A percentile compares a stretch with the other conserved stretches of the same genome.
Evolutionary conservation across 1,140 invertebrate species (phyloP).

Genomic region (Eumaeus atala): DNA sequence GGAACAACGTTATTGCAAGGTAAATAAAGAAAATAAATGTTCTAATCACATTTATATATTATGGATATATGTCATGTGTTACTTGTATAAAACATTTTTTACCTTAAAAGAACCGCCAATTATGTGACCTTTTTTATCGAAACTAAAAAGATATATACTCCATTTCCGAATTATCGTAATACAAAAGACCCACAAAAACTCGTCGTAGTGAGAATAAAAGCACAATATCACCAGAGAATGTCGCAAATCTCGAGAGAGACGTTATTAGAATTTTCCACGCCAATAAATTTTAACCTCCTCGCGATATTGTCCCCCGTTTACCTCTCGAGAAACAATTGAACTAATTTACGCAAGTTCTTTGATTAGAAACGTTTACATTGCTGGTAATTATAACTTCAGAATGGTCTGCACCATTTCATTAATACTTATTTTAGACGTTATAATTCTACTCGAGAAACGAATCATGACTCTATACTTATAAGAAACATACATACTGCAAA

Average conservation of each 20-base stretch:
- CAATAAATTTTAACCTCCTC: slow-evolving; percentile 6
- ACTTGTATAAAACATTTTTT: no score
- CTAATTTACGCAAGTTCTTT: slow-evolving; percentile 31
- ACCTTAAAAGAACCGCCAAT: no score
- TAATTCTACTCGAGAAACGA: no score
- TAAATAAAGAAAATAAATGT: slow-evolving; percentile 22
- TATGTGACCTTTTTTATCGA: no score
- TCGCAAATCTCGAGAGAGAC: slow-evolving; percentile 2
- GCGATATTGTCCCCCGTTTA: slow-evolving; percentile 16
- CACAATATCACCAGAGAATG: slow-evolving; percentile 1
- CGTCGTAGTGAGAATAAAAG: slow-evolving; percentile 2
- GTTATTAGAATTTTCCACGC: slow-evolving; percentile 7
- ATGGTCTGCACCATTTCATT: slow-evolving; percentile 11
- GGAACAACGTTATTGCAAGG: slow-evolving; percentile 58
- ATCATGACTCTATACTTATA: no score
- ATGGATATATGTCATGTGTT: no score
- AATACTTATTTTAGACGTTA: no score
- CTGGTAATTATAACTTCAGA: slow-evolving; percentile 32
- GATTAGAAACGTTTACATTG: slow-evolving; percentile 35
- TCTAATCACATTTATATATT: no score
- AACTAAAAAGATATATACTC: no score
- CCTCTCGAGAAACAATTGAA: slow-evolving; percentile 32
- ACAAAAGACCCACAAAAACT: slow-evolving; percentile 7
- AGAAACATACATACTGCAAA: no score
- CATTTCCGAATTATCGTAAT: background rate